phyloP scores from a whole-genome alignment of 2,888 invertebrate species.

The Apotomis capreana region DNA sequence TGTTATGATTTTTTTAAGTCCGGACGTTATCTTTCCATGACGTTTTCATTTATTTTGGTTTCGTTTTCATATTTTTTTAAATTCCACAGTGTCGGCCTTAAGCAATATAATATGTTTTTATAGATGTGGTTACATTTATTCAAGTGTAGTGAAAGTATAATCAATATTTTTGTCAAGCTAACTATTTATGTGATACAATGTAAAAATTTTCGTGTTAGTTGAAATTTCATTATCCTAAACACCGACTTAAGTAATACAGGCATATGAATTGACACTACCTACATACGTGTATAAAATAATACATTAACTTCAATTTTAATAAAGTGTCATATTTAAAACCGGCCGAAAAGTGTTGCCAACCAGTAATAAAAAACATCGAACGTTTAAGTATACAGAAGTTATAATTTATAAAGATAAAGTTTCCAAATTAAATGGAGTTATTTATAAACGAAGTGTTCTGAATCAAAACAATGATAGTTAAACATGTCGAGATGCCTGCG shows the following conservation, averaged over 20 bases:
- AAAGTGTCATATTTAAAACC: too few relatives aligned
- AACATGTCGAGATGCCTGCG: slow-evolving; percentile 75
- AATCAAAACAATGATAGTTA: slow-evolving; percentile 61
- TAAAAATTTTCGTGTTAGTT: background rate
- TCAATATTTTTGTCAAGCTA: background rate
- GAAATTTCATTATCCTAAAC: background rate
- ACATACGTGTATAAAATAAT: background rate
- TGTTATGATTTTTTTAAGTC: background rate
- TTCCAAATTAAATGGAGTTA: slow-evolving; percentile 12
- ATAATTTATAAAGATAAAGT: background rate
- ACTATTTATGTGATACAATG: background rate
- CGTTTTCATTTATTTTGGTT: background rate
- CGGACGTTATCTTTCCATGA: background rate
- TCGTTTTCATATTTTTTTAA: background rate
- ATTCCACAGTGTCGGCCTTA: background rate
- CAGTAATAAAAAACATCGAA: too few relatives aligned
- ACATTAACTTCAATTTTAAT: too few relatives aligned
- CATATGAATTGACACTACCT: background rate
- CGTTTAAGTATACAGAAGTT: too few relatives aligned
- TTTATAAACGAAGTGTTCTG: slow-evolving; percentile 18
- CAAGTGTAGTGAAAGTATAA: slow-evolving; percentile 6
- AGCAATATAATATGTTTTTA: background rate
- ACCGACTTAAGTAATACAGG: background rate
- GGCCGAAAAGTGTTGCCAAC: too few relatives aligned
- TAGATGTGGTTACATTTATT: background rate